These are phyloP conservation scores for Dione vanillae DNA, from an alignment of 2,888 invertebrate species.

Conservation along the genomic window DNA sequence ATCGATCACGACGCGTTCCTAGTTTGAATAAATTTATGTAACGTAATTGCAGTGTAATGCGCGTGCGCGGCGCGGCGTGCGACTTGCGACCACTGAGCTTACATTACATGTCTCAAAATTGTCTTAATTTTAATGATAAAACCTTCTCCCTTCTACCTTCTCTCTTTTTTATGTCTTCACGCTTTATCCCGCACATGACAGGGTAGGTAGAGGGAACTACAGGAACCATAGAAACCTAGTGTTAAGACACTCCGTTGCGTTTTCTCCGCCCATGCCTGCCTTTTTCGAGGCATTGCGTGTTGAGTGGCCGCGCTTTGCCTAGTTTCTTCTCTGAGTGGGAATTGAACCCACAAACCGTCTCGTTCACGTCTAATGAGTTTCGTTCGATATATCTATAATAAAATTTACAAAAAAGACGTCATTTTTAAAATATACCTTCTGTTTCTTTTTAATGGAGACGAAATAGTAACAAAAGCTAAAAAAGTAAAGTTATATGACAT, in stretches of 20 bases:
- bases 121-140: conserved; percentile 57
- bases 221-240: too few relatives aligned
- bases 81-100: conserved; percentile 48
- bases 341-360: too few relatives aligned
- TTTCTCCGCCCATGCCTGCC: too few relatives aligned
- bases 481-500: background rate
- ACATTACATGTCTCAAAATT: conserved; percentile 63
- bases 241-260: too few relatives aligned
- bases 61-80: conserved; percentile 57
- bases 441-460: background rate
- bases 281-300: too few relatives aligned
- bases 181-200: too few relatives aligned
- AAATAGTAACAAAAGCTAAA: background rate
- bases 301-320: too few relatives aligned
- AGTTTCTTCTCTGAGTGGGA: too few relatives aligned
- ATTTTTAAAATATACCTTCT: background rate
- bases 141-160: too few relatives aligned
- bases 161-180: too few relatives aligned
- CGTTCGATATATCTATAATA: background rate
- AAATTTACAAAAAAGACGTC: background rate
- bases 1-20: conserved; percentile 74
- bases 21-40: conserved; percentile 74
- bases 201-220: too few relatives aligned
- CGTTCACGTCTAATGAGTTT: too few relatives aligned
- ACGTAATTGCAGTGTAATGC: conserved; percentile 71